These are phyloP conservation scores for Onchidella celtica DNA, from an alignment of 2,888 invertebrate genomes.

Conservation along the genomic window DNA sequence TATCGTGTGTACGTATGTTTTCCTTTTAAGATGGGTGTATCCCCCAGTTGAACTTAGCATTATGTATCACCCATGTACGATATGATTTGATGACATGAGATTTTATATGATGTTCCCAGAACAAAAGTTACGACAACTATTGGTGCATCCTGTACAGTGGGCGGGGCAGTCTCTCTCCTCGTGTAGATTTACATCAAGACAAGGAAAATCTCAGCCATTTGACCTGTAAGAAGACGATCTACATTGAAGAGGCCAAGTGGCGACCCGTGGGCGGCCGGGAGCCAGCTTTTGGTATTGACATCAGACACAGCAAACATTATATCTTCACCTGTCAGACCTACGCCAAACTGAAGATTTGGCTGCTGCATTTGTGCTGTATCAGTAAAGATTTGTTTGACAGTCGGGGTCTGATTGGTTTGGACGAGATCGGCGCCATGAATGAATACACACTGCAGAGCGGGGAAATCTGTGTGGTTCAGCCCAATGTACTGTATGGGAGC, in stretches of 20 bases:
- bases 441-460: background rate
- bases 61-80: too few relatives aligned
- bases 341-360: constrained; percentile 3
- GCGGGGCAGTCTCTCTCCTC: background rate
- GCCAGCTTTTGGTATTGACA: constrained; percentile 34
- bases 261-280: background rate
- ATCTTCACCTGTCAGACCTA: background rate
- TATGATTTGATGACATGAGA: too few relatives aligned
- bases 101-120: too few relatives aligned
- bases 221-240: constrained; percentile 22
- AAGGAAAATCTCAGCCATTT: background rate
- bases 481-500: constrained; percentile 22
- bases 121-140: background rate
- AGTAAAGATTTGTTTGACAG: constrained; percentile 30
- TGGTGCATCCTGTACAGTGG: constrained; percentile 36
- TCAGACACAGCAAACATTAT: constrained; percentile 28
- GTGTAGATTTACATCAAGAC: constrained; percentile 21
- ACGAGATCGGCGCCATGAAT: background rate
- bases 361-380: constrained; percentile 31
- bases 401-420: background rate
- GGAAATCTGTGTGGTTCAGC: background rate
- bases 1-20: too few relatives aligned
- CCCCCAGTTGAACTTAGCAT: too few relatives aligned
- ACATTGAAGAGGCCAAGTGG: constrained; percentile 33
- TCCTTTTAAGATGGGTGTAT: too few relatives aligned